phyloP scores from a whole-genome alignment of 2,797 vertebrate species.

The Huso huso region DNA sequence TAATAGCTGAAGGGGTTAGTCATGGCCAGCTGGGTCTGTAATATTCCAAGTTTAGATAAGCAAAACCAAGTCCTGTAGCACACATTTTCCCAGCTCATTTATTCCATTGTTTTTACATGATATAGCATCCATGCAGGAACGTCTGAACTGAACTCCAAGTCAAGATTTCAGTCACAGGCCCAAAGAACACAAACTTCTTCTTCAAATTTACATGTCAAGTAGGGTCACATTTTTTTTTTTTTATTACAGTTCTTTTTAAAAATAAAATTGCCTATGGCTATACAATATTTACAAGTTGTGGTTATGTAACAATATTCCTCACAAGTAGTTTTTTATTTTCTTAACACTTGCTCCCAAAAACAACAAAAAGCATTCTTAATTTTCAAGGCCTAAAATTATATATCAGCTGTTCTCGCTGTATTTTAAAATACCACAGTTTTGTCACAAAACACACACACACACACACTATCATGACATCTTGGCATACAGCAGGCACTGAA shows the following conservation, averaged over 20 bases:
- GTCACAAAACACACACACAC: no score
- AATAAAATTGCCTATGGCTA: not conserved
- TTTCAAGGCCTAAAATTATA: no score
- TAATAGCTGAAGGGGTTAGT: conserved; percentile 19
- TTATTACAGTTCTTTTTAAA: not conserved
- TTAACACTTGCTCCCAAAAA: no score
- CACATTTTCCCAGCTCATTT: conserved; percentile 7
- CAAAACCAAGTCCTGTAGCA: conserved; percentile 1
- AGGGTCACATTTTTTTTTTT: not conserved
- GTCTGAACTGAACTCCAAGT: not conserved
- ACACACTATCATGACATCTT: no score
- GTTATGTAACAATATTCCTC: no score
- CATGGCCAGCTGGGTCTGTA: conserved; percentile 14
- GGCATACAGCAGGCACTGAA: no score
- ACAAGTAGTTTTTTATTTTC: no score
- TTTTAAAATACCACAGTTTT: no score
- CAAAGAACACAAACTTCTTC: not conserved
- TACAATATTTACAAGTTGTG: no score
- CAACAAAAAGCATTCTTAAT: no score
- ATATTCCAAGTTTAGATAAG: conserved; percentile 19
- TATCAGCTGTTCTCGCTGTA: no score
- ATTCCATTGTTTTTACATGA: conserved; percentile 11
- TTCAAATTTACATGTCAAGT: not conserved
- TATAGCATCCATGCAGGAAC: not conserved
- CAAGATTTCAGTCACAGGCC: not conserved